These are phyloP conservation scores for Andricus quercusramuli DNA, from an alignment of 2,888 invertebrate species.

Conservation along the genomic window DNA sequence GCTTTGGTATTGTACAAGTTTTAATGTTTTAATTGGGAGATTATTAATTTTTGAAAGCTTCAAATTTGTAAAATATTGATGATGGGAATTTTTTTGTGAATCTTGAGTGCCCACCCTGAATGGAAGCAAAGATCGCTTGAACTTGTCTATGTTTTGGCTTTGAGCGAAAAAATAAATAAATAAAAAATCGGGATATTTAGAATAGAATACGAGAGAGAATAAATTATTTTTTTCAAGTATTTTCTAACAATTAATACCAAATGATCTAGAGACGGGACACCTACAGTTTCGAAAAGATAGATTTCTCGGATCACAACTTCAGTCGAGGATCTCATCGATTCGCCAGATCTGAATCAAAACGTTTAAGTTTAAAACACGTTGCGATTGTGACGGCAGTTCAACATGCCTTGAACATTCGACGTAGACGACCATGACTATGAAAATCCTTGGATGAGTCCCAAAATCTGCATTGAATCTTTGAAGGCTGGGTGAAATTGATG, in stretches of 20 bases:
- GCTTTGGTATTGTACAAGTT: too few relatives aligned
- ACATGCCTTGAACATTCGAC: slow-evolving; percentile 30
- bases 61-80: too few relatives aligned
- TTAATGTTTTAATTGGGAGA: too few relatives aligned
- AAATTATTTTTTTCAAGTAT: not conserved
- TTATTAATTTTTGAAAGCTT: too few relatives aligned
- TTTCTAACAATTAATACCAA: slow-evolving; percentile 18
- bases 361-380: slow-evolving; percentile 35
- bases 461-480: slow-evolving; percentile 24
- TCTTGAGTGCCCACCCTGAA: too few relatives aligned
- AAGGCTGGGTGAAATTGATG: not conserved
- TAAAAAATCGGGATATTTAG: slow-evolving; percentile 12
- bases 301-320: slow-evolving; percentile 58
- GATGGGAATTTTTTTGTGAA: too few relatives aligned
- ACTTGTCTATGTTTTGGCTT: slow-evolving; percentile 24
- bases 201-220: not conserved
- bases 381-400: slow-evolving; percentile 38
- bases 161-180: slow-evolving; percentile 3
- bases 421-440: slow-evolving; percentile 28
- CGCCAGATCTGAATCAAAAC: slow-evolving; percentile 7
- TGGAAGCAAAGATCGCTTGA: not conserved
- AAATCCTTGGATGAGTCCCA: slow-evolving; percentile 3
- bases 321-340: slow-evolving; percentile 57
- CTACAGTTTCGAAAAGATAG: slow-evolving; percentile 57
- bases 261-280: slow-evolving; percentile 55